Evolutionary conservation across 53 echinoderm and acorn worm genomes (phyloP), one percentile per base, ranked within the genome.

Genomic region (Mesocentrotus franciscanus): DNA sequence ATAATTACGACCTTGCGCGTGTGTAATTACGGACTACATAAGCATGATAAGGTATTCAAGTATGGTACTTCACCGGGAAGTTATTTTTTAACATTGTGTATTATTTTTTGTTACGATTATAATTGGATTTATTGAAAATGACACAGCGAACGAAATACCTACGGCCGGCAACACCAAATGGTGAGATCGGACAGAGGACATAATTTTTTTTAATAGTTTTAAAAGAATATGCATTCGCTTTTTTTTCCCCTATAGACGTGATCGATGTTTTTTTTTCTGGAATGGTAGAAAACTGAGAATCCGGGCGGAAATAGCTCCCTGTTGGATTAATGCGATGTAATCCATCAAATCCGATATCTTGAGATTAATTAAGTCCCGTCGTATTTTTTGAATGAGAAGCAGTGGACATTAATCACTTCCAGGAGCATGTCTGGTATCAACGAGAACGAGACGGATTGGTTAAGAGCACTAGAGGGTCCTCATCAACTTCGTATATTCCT

Each of bases 291-390:
- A 87, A 27, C 87, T 5, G 20, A 81, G 22, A 39, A 81, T 85
- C 87, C 59, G 27, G 56, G 59, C 56, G 87, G 27, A 87, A 62
- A 91, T 64, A 91, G 36, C 91, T 64, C 58, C 35, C 39, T 34
- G 66, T 22, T 66, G 91, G 61, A 64, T 4, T 15, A 91, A 66
- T 68, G 66, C 26, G 32, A 64, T n/a, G 34, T 35, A 91, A 91
- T 91, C 91, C 61, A 91, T 91, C 91, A 91, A 64, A 64, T 66
- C 66, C 27, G 27, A 61, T 91, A 64, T 91, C 91, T 91, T 36
- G 91, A 61, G 66, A 91, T 91, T 91, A 61, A 91, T 91, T 91
- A 91, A 91, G 66, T 91, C 66, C 32, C 68, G 34, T 35, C 61
- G 91, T 91, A 68, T 22, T n/a, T 68, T 39, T 66, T 66, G 62